Percentiles rank a stretch among this genome's conserved stretches.
Evolutionary conservation across 2,797 vertebrate species (phyloP).

Genomic region (Lacerta bilineata): DNA sequence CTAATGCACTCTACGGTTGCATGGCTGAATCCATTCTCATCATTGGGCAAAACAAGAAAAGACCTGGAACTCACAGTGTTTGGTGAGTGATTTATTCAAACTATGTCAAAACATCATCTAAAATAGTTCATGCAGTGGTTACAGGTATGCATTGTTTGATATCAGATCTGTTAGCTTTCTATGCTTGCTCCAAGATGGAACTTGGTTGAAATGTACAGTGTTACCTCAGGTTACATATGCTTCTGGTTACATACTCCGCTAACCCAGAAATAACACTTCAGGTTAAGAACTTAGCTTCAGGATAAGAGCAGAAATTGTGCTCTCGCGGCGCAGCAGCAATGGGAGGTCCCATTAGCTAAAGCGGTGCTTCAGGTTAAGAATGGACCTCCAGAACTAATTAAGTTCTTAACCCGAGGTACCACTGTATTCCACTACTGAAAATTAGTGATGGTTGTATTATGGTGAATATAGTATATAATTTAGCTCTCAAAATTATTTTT

Average conservation of each 20-base stretch:
- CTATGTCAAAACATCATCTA: background rate
- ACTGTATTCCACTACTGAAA: background rate
- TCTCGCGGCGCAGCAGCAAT: no score
- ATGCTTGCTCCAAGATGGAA: background rate
- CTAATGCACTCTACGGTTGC: constrained; percentile 92
- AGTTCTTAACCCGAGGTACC: no score
- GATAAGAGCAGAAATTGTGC: no score
- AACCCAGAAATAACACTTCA: no score
- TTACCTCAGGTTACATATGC: no score
- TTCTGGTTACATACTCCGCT: no score
- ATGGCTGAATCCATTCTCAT: constrained; percentile 95
- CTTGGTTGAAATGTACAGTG: background rate
- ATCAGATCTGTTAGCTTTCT: background rate
- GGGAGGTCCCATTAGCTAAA: no score
- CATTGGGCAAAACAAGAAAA: constrained; percentile 93
- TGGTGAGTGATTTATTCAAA: constrained; percentile 81
- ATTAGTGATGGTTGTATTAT: no score
- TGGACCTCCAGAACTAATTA: no score
- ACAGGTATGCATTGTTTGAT: background rate
- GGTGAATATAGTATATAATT: background rate
- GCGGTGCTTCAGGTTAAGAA: no score
- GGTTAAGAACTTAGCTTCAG: no score
- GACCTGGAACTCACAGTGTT: constrained; percentile 95
- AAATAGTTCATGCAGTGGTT: background rate
- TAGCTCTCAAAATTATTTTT: background rate